Evolutionary conservation across 2,113 vertebrate species (phyloP).

Genomic region (Axis porcinus): DNA sequence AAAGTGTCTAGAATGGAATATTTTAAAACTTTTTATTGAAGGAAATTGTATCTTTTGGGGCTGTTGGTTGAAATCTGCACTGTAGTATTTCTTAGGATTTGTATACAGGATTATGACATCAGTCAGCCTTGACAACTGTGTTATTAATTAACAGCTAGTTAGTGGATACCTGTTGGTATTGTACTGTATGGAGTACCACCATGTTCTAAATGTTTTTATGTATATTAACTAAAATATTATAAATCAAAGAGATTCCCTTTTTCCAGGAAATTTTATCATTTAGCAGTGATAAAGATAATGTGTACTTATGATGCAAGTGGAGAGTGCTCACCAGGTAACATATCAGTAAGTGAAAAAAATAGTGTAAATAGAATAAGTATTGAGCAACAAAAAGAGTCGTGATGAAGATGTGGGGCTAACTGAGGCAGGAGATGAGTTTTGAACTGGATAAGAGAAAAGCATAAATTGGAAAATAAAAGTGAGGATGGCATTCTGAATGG

Average conservation of each 20-base stretch:
- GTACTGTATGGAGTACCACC: background rate
- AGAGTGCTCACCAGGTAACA: background rate
- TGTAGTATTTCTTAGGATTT: background rate
- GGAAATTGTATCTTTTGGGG: background rate
- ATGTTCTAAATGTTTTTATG: background rate
- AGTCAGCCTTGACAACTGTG: background rate
- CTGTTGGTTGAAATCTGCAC: background rate
- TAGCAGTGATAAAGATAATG: background rate
- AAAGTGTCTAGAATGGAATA: background rate
- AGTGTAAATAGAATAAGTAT: background rate
- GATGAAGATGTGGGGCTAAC: background rate
- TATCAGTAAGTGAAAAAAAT: background rate
- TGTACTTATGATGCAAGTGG: background rate
- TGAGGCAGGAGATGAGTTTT: background rate
- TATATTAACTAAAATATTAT: background rate
- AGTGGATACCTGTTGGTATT: background rate
- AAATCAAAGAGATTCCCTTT: background rate
- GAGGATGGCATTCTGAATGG: background rate
- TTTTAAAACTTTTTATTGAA: background rate
- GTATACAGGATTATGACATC: background rate
- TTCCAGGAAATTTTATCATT: background rate
- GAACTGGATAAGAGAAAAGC: background rate
- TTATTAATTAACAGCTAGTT: background rate
- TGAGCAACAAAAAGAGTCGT: background rate
- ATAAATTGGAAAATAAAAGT: background rate